These are phyloP conservation scores for Phymorhynchus buccinoides DNA, from an alignment of 1,140 invertebrate genomes.

Conservation along the genomic window DNA sequence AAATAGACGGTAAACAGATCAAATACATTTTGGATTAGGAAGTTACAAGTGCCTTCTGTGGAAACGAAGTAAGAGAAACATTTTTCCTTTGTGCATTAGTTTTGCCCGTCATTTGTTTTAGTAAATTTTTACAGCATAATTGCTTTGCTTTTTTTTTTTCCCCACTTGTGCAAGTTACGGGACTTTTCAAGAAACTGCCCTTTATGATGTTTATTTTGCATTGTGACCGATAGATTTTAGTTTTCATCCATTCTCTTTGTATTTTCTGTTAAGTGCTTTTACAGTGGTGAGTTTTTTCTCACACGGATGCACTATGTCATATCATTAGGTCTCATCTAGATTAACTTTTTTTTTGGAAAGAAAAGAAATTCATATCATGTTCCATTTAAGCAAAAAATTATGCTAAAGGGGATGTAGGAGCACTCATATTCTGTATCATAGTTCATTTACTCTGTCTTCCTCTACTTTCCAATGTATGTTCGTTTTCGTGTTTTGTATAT, in stretches of 20 bases:
- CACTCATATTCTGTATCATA: conserved; percentile 38
- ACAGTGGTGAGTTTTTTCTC: not conserved
- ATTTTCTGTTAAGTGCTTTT: not conserved
- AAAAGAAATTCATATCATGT: not conserved
- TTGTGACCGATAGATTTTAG: no score
- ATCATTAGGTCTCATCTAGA: not conserved
- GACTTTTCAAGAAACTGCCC: no score
- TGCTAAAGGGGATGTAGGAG: conserved; percentile 25
- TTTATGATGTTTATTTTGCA: no score
- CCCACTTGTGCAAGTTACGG: no score
- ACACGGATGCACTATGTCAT: not conserved
- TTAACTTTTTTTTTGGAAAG: not conserved
- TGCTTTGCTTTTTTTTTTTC: no score
- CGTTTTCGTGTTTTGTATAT: not conserved
- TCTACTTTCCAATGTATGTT: conserved; percentile 3
- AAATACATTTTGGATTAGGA: no score
- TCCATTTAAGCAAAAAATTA: not conserved
- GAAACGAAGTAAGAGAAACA: no score
- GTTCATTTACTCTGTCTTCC: not conserved
- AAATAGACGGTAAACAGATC: no score
- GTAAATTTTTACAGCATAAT: no score
- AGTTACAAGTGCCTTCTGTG: no score
- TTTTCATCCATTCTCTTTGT: not conserved
- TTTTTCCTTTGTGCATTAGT: no score
- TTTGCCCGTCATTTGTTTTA: no score